Base-by-base conservation (phyloP, 2,888 invertebrate species). In the Chalcis sispes region DNA sequence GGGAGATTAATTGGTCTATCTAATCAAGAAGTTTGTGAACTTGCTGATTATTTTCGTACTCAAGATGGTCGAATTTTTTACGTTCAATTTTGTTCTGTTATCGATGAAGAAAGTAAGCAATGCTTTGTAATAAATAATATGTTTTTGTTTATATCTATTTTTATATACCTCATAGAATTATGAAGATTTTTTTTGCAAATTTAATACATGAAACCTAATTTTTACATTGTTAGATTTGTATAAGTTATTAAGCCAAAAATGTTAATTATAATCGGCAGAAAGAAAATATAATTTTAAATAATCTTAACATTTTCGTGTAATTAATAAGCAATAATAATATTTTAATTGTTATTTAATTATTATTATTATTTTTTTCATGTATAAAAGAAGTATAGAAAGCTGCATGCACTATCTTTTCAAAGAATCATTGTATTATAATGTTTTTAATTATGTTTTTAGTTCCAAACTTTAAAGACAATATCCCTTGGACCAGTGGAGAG, bases 1-100 rank as follows among this genome's bases (percentile, higher is more conserved):
- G 92, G 93, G 80, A 90, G 91, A 15, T 90, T 91, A 61, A 90
- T 94, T 74, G 95, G 94, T 0, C 89, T 95, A 64, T 92, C 94
- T 0, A 93, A 93, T 82, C 91, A 91, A 67, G 95, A 95, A 90
- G 92, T 95, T 80, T 89, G 91, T 4, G 94, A 95, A 85, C 88
- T 95, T 13, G 92, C 93, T 0, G 94, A 95, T 88, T 95, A 95
- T 90, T 95, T 95, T 89, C 91, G 94, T 54, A 91, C 93, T n/a
- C 93, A 93, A 80, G 95, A 95, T 89, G 95, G 95, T 74, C 91
- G 95, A 80, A 91, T 95, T 69, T 91, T 93, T 72, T 95, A 95
- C 88, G 91, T 92, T 2, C 94, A 95, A 89, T 92, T 95, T 78
- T 94, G 94, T 84, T 91, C 93, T 86, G 91, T 94, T 79, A 93